Evolutionary conservation across 2,113 vertebrate species (phyloP), one percentile per base, ranked within the genome.

Genomic region (Platysteira castanea): DNA sequence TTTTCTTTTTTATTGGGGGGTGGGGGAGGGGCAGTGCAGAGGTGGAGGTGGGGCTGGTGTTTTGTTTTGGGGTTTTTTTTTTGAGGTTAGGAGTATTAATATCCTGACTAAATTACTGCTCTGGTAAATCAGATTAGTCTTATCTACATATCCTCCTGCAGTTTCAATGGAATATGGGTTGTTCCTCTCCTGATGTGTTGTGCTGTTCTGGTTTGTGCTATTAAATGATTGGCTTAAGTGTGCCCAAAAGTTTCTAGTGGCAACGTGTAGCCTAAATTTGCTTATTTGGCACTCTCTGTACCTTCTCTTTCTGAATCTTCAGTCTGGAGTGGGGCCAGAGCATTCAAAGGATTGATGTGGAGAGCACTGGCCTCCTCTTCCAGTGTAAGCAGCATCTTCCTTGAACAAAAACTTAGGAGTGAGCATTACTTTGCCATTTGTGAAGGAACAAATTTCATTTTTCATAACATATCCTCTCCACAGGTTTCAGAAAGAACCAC

Each of bases 71-170:
- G 9, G 20, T 37, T 49, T 18, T 60, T 31, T 30, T 17, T 5
- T n/a, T 37, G 30, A 92, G 61, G 75, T 96, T 91, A 60, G 21
- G 31, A 64, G 9, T 81, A 82, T 89, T 87, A 95, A 13, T 33
- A 84, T 75, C 30, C 73, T 73, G 56, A 87, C 44, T 85, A 83
- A 94, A 94, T 89, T 64, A 82, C 57, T 12, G 8, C n/a, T 79
- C 46, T 89, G 57, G 30, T 95, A 93, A 93, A 93, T 95, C 89
- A 82, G 33, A 67, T 90, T 84, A 53, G 22, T 87, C 73, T 91
- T 93, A 87, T 82, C 84, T 93, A 11, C 57, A 75, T 52, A 93
- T 93, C 12, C 71, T 77, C 64, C 64, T 86, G 68, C 68, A 96
- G 56, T 79, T 96, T 81, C 79, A 77, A 2, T 74, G 33, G 91